Conservation (phyloP, 2,797 vertebrate genomes). For the Falco concolor region DNA sequence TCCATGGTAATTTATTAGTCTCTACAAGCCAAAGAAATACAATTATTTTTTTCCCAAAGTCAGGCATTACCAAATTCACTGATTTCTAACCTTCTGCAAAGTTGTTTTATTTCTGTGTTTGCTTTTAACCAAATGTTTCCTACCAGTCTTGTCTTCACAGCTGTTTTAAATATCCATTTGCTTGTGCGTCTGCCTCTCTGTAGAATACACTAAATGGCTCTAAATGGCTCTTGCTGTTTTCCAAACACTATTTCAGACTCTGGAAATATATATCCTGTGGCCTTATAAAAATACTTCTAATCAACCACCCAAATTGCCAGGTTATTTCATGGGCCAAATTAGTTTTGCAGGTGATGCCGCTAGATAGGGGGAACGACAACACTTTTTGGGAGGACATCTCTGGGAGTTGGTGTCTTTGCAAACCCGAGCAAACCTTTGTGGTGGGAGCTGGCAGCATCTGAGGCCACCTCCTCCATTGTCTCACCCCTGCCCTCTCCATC, state of each 20-base stretch:
- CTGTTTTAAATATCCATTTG: conserved; percentile 30
- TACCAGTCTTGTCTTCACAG: background rate
- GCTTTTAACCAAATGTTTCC: background rate
- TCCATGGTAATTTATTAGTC: background rate
- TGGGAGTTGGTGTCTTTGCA: background rate
- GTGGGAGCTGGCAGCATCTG: background rate
- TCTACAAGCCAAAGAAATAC: background rate
- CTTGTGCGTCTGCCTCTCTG: background rate
- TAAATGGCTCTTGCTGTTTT: background rate
- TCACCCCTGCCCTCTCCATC: background rate
- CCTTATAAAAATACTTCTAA: background rate
- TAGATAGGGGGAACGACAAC: fast-evolving
- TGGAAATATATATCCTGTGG: background rate
- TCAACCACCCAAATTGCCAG: background rate
- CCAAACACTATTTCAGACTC: background rate
- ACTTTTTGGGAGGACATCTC: background rate
- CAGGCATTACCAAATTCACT: background rate
- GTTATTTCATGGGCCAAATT: background rate
- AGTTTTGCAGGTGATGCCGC: background rate
- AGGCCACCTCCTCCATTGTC: background rate
- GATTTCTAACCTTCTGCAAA: background rate
- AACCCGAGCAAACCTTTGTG: fast-evolving
- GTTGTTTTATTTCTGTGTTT: background rate
- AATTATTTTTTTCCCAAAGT: background rate
- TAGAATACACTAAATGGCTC: background rate